Base-by-base conservation (phyloP, 1,140 invertebrate genomes). In the Mycetomoellerius zeteki region DNA sequence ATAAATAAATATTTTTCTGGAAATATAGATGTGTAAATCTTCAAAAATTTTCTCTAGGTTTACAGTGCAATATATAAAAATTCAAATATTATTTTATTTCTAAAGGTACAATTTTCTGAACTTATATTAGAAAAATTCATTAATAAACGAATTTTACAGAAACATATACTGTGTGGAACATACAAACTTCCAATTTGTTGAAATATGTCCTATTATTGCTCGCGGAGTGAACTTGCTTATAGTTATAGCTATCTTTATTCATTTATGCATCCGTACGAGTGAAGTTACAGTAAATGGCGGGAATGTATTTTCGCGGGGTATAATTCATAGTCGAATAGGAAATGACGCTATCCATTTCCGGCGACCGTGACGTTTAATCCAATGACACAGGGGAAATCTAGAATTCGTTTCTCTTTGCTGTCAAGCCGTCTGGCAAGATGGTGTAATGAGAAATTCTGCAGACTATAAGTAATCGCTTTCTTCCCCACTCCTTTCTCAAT, bases 271-370 rank as follows among this genome's bases (percentile, higher is more conserved):
- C 37, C 14, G 54, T 60, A 47, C 65, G 37, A 52, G 65, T 47
- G 52, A 81, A 37, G 37, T 54, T 89, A 64, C 67, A 54, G 75
- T 77, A 50, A 69, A 27, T 75, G 89, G 78, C 77, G 69, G 43
- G 67, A 87, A 89, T 86, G 86, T 89, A 90, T 90, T 90, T 90
- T 69, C 85, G 78, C 67, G 60, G 54, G 21, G 21, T 80, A 87
- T 89, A 86, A 87, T 89, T 81, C 62, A 90, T 75, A 67, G 52
- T 76, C 85, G 85, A 65, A 82, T 86, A 77, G 85, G 64, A 89
- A 90, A 89, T 85, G 88, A 73, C 78, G 88, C 89, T 89, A 90
- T 90, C 85, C 78, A 90, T 90, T 90, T 89, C 72, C 89, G 88
- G 73, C 88, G 69, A 73, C 89, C 76, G 85, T 89, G 89, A 90